A percentile compares a stretch with the other conserved stretches of the same genome.
Conservation (phyloP, 2,113 vertebrate species). For the Salvelinus fontinalis region DNA sequence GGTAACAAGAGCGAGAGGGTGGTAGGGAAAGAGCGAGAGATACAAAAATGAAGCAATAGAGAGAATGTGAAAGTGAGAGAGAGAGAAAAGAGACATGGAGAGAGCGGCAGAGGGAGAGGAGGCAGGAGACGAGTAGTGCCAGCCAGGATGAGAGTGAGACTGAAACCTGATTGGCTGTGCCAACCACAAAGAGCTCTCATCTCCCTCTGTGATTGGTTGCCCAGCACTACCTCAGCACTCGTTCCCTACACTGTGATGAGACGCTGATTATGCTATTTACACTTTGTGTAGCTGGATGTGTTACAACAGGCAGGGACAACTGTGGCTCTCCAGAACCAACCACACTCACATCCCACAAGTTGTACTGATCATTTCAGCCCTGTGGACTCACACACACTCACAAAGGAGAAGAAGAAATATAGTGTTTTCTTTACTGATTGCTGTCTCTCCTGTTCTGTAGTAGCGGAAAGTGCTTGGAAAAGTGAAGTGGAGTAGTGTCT, state of each 20-base stretch:
- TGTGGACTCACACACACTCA: constrained; percentile 6
- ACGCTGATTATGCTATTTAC: constrained; percentile 9
- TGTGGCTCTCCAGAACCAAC: constrained; percentile 1
- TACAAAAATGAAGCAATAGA: constrained; percentile 51
- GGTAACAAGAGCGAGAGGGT: constrained; percentile 32
- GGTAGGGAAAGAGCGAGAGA: not conserved
- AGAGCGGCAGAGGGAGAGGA: constrained; percentile 20
- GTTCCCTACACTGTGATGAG: not conserved
- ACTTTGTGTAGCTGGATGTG: not conserved
- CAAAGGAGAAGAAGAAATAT: not conserved
- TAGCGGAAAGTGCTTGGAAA: not conserved
- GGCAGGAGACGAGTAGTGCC: constrained; percentile 14
- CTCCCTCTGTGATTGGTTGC: constrained; percentile 40
- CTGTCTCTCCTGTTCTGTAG: not conserved
- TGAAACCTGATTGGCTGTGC: constrained; percentile 43
- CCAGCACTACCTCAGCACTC: not conserved
- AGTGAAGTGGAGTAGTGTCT: not conserved
- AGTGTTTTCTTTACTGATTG: not conserved
- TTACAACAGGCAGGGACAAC: constrained; percentile 8
- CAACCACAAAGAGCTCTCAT: constrained; percentile 42
- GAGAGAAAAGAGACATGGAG: constrained; percentile 15
- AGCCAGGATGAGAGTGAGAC: constrained; percentile 28
- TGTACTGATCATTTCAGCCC: not conserved
- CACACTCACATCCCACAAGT: constrained; percentile 10
- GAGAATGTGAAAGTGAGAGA: constrained; percentile 16